Percentiles rank a stretch among this genome's conserved stretches.
phyloP scores from a whole-genome alignment of 23 tunicate species.

The Trididemnum nubilum region DNA sequence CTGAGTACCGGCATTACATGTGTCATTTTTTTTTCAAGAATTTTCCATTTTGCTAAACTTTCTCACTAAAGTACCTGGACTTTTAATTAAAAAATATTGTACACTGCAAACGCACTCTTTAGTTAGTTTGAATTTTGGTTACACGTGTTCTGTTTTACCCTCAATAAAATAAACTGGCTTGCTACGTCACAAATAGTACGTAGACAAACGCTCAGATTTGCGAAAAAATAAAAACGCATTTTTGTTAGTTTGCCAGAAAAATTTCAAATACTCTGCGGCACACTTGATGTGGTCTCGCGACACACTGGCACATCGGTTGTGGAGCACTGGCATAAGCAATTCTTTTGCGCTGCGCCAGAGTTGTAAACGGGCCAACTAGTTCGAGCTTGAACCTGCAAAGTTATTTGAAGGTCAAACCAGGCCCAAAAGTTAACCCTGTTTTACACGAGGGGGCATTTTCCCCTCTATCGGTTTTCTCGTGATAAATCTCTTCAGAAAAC shows the following conservation, averaged over 20 bases:
- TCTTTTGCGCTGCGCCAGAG: too few relatives aligned
- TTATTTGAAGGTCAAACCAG: too few relatives aligned
- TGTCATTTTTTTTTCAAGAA: neutral
- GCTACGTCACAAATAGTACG: too few relatives aligned
- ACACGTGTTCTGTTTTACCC: conserved; percentile 3
- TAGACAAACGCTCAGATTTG: neutral
- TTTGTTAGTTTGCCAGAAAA: too few relatives aligned
- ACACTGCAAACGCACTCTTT: neutral
- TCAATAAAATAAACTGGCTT: neutral
- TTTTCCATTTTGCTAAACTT: neutral
- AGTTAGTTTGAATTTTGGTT: neutral
- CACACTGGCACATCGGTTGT: neutral
- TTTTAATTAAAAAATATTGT: neutral
- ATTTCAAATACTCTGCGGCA: too few relatives aligned
- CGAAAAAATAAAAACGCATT: neutral
- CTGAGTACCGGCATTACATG: neutral
- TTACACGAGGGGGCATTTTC: too few relatives aligned
- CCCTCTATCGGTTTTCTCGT: too few relatives aligned
- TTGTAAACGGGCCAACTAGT: too few relatives aligned
- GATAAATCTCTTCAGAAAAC: too few relatives aligned
- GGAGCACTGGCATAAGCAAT: conserved; percentile 11
- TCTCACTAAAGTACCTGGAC: neutral
- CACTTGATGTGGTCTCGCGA: too few relatives aligned
- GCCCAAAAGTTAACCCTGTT: too few relatives aligned
- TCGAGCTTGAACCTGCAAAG: too few relatives aligned